These are phyloP conservation scores for Martes flavigula DNA, from an alignment of 2,797 vertebrate genomes.

Conservation along the genomic window DNA sequence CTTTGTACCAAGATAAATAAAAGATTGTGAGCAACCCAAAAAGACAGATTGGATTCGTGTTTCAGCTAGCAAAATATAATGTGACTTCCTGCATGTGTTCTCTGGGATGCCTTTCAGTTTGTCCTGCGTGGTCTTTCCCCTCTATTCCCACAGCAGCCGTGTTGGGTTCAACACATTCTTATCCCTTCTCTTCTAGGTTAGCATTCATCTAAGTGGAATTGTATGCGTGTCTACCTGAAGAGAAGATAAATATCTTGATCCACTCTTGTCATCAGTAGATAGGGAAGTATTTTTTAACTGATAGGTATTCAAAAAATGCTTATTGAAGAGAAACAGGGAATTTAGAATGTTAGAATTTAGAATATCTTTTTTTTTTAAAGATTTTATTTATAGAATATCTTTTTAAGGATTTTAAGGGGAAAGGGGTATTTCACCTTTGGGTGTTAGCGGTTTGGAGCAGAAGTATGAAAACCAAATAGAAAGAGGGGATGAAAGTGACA, in stretches of 20 bases:
- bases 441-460: background rate
- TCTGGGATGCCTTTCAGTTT: background rate
- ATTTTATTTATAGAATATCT: background rate
- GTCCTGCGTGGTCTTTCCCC: background rate
- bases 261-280: background rate
- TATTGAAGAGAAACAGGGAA: background rate
- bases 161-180: background rate
- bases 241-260: background rate
- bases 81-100: background rate
- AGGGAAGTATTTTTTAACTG: background rate
- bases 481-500: background rate
- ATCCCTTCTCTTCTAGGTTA: background rate
- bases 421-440: background rate
- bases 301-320: background rate
- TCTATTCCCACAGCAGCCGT: rapidly evolving
- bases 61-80: background rate
- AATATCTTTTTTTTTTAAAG: background rate
- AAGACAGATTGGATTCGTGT: background rate
- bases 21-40: background rate
- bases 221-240: background rate
- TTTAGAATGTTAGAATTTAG: background rate
- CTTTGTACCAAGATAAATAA: background rate
- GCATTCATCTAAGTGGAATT: background rate
- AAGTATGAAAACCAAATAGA: background rate
- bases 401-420: background rate